Percentiles rank a stretch among this genome's conserved stretches.
Evolutionary conservation across 2,113 vertebrate genomes (phyloP).

Genomic region (Pleuronectes platessa): DNA sequence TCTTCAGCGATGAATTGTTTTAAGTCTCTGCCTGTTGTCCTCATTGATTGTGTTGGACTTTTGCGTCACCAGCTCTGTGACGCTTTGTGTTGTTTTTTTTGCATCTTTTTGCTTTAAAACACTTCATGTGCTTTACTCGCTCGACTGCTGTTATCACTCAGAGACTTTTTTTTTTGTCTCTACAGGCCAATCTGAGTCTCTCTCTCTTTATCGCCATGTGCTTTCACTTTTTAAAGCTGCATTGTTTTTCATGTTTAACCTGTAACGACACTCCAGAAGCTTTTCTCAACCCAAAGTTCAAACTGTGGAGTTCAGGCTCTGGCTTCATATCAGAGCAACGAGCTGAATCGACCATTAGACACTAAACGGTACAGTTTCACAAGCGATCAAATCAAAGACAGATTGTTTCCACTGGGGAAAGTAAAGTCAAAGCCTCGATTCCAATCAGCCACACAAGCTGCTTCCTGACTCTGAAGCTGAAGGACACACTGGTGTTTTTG

Average conservation of each 20-base stretch:
- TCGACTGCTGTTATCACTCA: neutral
- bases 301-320: neutral
- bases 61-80: conserved; percentile 20
- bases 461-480: neutral
- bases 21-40: neutral
- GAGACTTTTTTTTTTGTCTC: neutral
- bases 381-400: too few species aligned
- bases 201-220: neutral
- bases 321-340: neutral
- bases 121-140: conserved; percentile 16
- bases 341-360: conserved; percentile 3
- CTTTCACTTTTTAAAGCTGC: neutral
- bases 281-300: too few species aligned
- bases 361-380: neutral
- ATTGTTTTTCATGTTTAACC: conserved; percentile 20
- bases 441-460: neutral
- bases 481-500: too few species aligned
- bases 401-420: too few species aligned
- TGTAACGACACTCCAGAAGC: neutral
- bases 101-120: conserved; percentile 1
- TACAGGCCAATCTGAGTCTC: neutral
- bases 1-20: neutral
- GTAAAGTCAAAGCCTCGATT: neutral
- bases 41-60: conserved; percentile 23
- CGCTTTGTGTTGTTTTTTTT: conserved; percentile 18